Base-by-base conservation (phyloP, 37 sponge, comb jelly and placozoan species). In the Tethya wilhelma region DNA sequence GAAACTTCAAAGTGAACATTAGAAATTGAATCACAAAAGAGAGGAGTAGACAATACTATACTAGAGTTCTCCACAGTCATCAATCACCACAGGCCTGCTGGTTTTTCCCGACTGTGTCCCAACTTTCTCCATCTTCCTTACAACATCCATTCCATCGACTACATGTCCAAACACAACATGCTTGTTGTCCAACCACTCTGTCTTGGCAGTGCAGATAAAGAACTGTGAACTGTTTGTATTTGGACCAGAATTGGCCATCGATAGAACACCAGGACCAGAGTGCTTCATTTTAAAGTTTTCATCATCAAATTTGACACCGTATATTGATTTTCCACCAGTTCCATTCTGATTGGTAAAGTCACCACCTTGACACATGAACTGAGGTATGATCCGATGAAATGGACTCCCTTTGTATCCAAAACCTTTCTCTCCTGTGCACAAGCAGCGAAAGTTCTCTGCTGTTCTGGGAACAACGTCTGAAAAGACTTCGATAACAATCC, bases 111-210 rank as follows among this genome's bases (percentile, higher is more conserved):
- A 79, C 73, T 93, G 94, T 12, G 95, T 94, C 23, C 97, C 97
- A 75, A 84, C 82, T 43, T 90, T 93, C 44, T 96, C 98, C 93
- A 97, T 94, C 38, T 89, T 84, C 29, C 88, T 62, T 31, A 97
- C 78, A 39, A 94, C 86, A 31, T 88, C 91, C 85, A 93, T 90
- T 6, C 98, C 98, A 38, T 96, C 91, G 22, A 70, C 38, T 14
- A 99, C 97, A 60, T 89, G 78, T 3, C 99, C 99, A 90, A 99
- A 99, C 63, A 99, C 99, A 1, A 99, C 99, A 77, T 99, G 99
- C 84, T 98, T 98, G 31, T 91, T 93, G 83, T 97, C 95, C 73
- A 94, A 56, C 95, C 95, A 97, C 2, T 89, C 89, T 1, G 95
- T 89, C 69, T 91, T 94, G 26, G 84, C 95, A 6, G 75, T 69